phyloP scores from a whole-genome alignment of 2,888 invertebrate genomes.

The Amiota mariae region DNA sequence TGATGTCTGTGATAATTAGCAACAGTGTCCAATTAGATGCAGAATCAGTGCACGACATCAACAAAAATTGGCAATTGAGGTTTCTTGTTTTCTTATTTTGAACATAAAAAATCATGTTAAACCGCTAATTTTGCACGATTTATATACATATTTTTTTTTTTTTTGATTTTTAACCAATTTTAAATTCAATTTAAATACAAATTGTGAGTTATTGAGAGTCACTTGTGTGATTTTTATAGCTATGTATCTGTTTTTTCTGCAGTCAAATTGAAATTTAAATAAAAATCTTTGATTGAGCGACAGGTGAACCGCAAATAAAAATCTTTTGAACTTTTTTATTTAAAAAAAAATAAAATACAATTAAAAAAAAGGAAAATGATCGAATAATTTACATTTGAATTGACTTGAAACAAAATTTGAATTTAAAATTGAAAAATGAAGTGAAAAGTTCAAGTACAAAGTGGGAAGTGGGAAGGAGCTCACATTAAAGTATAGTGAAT shows the following conservation, averaged over 20 bases:
- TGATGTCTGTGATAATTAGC: background rate
- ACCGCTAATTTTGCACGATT: too few relatives aligned
- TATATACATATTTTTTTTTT: too few relatives aligned
- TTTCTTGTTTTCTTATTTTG: constrained; percentile 15
- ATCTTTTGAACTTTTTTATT: background rate
- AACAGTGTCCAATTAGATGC: constrained; percentile 36
- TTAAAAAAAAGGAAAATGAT: constrained; percentile 7
- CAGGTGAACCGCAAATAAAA: too few relatives aligned
- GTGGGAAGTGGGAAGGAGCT: background rate
- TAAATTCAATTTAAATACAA: background rate
- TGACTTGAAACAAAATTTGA: background rate
- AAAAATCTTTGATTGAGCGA: too few relatives aligned
- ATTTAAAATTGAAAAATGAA: background rate
- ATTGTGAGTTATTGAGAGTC: constrained; percentile 7
- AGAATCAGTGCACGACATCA: constrained; percentile 37
- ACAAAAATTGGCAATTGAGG: constrained; percentile 51
- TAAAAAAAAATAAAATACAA: constrained; percentile 15
- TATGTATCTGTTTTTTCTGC: background rate
- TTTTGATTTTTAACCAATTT: too few relatives aligned
- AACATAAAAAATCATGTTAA: too few relatives aligned
- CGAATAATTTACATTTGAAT: too few relatives aligned
- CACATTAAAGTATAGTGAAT: too few relatives aligned
- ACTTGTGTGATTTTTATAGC: background rate
- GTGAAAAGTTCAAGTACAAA: constrained; percentile 11
- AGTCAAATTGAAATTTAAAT: background rate